Base-by-base conservation (phyloP, 2,888 invertebrate species). In the Diaprepes abbreviatus region DNA sequence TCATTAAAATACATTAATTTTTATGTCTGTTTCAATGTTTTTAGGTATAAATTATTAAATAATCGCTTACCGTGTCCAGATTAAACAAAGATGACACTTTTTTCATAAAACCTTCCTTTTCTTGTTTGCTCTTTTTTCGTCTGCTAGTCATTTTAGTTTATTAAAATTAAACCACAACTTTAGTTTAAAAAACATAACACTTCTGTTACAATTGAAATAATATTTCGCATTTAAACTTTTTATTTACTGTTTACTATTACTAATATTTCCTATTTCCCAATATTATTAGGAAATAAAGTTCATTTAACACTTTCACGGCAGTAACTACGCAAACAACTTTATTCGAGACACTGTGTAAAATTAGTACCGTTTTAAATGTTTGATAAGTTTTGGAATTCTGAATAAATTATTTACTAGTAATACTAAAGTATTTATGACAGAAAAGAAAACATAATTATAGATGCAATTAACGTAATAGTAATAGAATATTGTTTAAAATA, bases 41-140 rank as follows among this genome's bases (percentile, higher is more conserved):
- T 16, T n/a, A 28, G n/a, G n/a, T 43, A 54, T 21, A 40, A 78
- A 60, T n/a, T n/a, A n/a, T n/a, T n/a, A n/a, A n/a, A n/a, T n/a
- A n/a, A 12, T 19, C 9, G 19, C 89, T 93, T 88, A 93, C 92
- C 91, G 89, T 90, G 83, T 94, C 93, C 86, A 94, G 89, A 88
- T 93, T 93, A 87, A 94, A 94, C 79, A 94, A 88, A 77, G 92
- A 93, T 78, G 94, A 94, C 79, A 94, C 94, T 88, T 94, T 94
- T 87, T 93, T 93, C 84, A 94, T 92, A 85, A 94, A 93, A 85
- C 92, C 87, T 79, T 88, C 89, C 59, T 77, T 77, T 80, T 89
- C 89, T 79, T 89, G 88, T 81, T 88, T 88, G 50, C 77, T 78
- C 85, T 90, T 90, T 86, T 90, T 91, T 82, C 89, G 87, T 76